Conservation (phyloP, 1,140 invertebrate genomes). For the Proales similis region DNA sequence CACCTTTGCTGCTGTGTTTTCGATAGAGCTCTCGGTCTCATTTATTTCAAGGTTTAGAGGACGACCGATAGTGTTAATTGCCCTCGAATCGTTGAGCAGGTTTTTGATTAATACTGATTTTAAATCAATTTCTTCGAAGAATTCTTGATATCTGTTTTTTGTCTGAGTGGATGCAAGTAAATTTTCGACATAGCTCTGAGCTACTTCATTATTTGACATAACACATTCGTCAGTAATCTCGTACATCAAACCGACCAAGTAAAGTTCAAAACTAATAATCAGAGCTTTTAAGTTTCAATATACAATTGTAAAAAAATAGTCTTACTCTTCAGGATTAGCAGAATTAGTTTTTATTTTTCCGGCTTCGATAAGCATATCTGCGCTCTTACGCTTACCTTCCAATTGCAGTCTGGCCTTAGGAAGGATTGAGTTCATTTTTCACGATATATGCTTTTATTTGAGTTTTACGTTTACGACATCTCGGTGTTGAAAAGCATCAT, state of each 20-base stretch:
- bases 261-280: too few relatives aligned
- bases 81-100: neutral
- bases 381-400: slow-evolving; percentile 13
- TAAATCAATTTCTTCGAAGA: too few relatives aligned
- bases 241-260: too few relatives aligned
- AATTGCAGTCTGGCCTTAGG: slow-evolving; percentile 10
- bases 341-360: neutral
- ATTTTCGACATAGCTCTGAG: too few relatives aligned
- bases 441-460: neutral
- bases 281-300: too few relatives aligned
- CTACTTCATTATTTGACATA: too few relatives aligned
- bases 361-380: slow-evolving; percentile 6
- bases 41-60: slow-evolving; percentile 1
- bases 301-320: too few relatives aligned
- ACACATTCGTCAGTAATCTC: too few relatives aligned
- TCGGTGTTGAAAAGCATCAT: neutral
- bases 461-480: neutral
- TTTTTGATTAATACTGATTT: neutral
- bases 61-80: slow-evolving; percentile 11
- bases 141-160: too few relatives aligned
- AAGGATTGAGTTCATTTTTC: neutral
- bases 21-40: neutral
- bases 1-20: neutral
- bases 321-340: too few relatives aligned
- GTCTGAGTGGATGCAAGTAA: too few relatives aligned